A percentile compares a stretch with the other conserved stretches of the same genome.
These are phyloP conservation scores for Microvelia longipes DNA, from an alignment of 1,140 invertebrate genomes.

Conservation along the genomic window DNA sequence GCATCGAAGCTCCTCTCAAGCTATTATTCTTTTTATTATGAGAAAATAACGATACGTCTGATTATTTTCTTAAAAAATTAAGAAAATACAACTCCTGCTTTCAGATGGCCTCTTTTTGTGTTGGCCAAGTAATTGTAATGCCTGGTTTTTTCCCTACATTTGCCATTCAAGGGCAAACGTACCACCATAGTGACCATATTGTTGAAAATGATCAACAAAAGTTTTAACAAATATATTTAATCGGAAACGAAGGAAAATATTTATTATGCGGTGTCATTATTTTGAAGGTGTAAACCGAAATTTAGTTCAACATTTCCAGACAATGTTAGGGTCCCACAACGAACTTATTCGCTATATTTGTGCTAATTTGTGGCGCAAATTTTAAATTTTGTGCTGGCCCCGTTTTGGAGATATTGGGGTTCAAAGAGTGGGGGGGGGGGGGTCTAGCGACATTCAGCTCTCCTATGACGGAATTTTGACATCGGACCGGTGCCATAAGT, in stretches of 20 bases:
- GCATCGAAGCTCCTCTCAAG: not conserved
- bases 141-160: constrained; percentile 22
- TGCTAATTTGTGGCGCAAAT: too few species aligned
- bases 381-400: too few species aligned
- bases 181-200: constrained; percentile 30
- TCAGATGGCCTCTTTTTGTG: not conserved
- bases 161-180: constrained; percentile 35
- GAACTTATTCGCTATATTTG: constrained; percentile 15
- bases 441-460: too few species aligned
- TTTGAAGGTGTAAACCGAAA: constrained; percentile 29
- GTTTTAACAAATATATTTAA: constrained; percentile 34
- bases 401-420: too few species aligned
- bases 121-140: not conserved
- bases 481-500: too few species aligned
- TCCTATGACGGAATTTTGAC: too few species aligned
- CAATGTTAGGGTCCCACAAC: not conserved
- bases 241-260: constrained; percentile 24
- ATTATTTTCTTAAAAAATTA: not conserved
- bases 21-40: not conserved
- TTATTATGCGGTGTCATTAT: constrained; percentile 12
- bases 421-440: too few species aligned
- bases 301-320: not conserved
- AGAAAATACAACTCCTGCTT: not conserved
- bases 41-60: not conserved
- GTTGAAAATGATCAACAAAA: constrained; percentile 24